These are phyloP conservation scores for Heliornis fulica DNA, from an alignment of 2,113 vertebrate genomes.

Conservation along the genomic window DNA sequence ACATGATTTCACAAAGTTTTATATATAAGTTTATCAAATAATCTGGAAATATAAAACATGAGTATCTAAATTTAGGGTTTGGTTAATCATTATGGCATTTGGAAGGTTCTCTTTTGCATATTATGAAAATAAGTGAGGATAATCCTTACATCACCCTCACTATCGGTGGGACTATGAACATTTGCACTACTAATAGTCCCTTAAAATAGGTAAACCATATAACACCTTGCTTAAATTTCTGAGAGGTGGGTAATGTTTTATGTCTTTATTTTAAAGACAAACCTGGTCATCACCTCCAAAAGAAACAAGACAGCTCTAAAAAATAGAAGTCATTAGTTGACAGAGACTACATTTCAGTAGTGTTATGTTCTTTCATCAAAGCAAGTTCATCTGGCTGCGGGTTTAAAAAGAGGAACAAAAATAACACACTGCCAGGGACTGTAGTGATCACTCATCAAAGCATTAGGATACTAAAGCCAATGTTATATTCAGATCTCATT, in stretches of 20 bases:
- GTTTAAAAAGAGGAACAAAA: neutral
- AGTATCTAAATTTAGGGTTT: neutral
- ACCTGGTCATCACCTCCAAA: neutral
- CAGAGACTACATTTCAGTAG: neutral
- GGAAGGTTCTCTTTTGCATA: neutral
- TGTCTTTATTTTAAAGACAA: neutral
- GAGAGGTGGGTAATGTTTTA: neutral
- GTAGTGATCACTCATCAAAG: neutral
- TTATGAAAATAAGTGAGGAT: neutral
- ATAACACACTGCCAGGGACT: neutral
- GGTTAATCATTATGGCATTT: neutral
- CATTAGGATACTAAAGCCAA: constrained; percentile 6
- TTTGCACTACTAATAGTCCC: neutral
- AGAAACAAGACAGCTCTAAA: neutral
- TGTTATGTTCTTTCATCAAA: neutral
- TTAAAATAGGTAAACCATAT: neutral
- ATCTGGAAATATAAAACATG: neutral
- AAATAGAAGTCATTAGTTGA: neutral
- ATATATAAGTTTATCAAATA: neutral
- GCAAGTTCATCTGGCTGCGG: neutral
- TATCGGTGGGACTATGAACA: neutral
- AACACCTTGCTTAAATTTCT: neutral
- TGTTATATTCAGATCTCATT: neutral
- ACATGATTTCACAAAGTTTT: neutral
- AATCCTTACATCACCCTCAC: neutral